Evolutionary conservation across 2,888 invertebrate species (phyloP).

Genomic region (Tipula helvola): DNA sequence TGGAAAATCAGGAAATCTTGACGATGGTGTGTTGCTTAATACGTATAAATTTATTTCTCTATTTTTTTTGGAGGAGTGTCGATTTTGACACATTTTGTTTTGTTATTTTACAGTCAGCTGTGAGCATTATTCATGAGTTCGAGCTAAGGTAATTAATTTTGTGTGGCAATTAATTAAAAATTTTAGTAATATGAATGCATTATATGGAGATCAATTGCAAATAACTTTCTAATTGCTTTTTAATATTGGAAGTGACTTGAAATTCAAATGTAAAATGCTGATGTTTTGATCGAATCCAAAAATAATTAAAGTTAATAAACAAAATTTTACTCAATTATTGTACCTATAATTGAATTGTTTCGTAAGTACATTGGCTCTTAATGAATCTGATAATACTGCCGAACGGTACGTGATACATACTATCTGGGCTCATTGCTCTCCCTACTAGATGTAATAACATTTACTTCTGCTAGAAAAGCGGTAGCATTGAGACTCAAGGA

Average conservation of each 20-base stretch:
- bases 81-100: background rate
- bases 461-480: too few relatives aligned
- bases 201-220: background rate
- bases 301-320: too few relatives aligned
- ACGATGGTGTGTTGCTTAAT: background rate
- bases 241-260: background rate
- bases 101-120: background rate
- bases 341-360: too few relatives aligned
- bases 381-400: too few relatives aligned
- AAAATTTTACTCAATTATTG: too few relatives aligned
- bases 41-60: background rate
- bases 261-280: background rate
- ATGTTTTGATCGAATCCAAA: too few relatives aligned
- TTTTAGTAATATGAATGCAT: background rate
- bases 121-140: background rate
- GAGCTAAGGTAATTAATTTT: background rate
- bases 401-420: too few relatives aligned
- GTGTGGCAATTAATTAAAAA: background rate
- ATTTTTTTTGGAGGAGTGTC: background rate
- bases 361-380: too few relatives aligned
- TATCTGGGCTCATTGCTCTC: too few relatives aligned
- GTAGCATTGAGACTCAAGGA: too few relatives aligned
- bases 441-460: too few relatives aligned
- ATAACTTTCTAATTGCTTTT: background rate
- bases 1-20: background rate